phyloP scores from a whole-genome alignment of 2,797 vertebrate species.

The Apodemus agrarius region DNA sequence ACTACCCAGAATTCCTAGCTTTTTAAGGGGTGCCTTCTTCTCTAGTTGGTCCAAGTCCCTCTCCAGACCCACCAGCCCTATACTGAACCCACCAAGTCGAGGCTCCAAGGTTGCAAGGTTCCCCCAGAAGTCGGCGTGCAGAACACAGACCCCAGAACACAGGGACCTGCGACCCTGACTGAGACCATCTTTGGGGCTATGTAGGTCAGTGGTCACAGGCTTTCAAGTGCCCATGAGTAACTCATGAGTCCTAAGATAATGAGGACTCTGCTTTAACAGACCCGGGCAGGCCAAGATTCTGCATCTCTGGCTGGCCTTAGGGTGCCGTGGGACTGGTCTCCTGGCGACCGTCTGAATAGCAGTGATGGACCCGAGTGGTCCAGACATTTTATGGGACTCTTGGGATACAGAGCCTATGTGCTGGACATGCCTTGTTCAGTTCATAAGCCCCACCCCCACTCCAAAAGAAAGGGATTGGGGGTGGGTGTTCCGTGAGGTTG shows the following conservation, averaged over 20 bases:
- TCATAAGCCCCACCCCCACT: neutral
- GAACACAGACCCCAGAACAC: neutral
- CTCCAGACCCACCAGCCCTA: neutral
- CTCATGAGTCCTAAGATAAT: neutral
- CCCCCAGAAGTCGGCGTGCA: neutral
- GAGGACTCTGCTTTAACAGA: neutral
- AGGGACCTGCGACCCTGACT: neutral
- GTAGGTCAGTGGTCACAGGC: neutral
- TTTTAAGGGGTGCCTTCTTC: neutral
- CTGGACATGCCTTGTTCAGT: neutral
- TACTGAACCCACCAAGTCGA: neutral
- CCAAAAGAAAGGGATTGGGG: neutral
- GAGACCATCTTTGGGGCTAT: neutral
- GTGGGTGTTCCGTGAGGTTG: neutral
- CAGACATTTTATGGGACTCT: neutral
- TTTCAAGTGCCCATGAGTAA: neutral
- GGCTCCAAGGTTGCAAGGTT: neutral
- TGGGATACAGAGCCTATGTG: neutral
- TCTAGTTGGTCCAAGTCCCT: neutral
- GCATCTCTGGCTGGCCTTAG: neutral
- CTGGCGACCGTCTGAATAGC: neutral
- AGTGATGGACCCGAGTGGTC: neutral
- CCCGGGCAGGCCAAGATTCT: neutral
- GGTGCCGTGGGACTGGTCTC: neutral
- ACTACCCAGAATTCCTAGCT: neutral